phyloP scores from a whole-genome alignment of 1,140 invertebrate genomes.

The Drosophila nikananu region DNA sequence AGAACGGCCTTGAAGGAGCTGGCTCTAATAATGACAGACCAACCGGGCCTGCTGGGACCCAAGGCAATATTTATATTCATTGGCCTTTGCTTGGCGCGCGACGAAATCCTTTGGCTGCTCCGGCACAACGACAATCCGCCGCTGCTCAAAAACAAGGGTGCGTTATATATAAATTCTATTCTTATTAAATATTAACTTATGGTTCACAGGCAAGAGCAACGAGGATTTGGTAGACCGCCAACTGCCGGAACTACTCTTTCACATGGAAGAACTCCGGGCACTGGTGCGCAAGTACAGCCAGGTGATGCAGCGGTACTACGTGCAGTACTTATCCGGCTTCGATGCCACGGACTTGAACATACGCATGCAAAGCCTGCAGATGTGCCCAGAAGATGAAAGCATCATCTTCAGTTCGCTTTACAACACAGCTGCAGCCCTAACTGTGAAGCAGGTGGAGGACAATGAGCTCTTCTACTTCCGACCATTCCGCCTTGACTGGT shows the following conservation, averaged over 20 bases:
- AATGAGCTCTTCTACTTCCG: constrained; percentile 98
- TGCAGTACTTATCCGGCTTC: constrained; percentile 98
- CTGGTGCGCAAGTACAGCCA: constrained; percentile 97
- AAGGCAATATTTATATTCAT: constrained; percentile 99
- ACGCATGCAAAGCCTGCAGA: constrained; percentile 94
- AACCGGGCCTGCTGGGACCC: constrained; percentile 98
- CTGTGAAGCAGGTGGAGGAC: constrained; percentile 98
- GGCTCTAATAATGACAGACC: constrained; percentile 97
- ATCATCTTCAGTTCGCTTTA: constrained; percentile 97
- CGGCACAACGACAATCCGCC: constrained; percentile 98
- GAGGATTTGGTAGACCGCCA: constrained; percentile 97
- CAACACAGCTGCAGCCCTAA: constrained; percentile 94
- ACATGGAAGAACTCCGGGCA: constrained; percentile 98
- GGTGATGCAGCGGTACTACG: constrained; percentile 99
- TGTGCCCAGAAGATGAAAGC: constrained; percentile 97
- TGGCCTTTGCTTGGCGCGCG: constrained; percentile 96
- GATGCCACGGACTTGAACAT: constrained; percentile 97
- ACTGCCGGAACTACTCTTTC: constrained; percentile 98
- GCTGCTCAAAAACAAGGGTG: constrained; percentile 91
- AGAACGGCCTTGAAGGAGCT: constrained; percentile 98
- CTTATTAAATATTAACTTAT: not conserved
- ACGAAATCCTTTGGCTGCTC: constrained; percentile 98
- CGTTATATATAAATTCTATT: not conserved
- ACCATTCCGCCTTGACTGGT: constrained; percentile 98
- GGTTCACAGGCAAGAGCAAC: constrained; percentile 87